Evolutionary conservation across 37 sponge, comb jelly and placozoan species (phyloP), one percentile per base, ranked within the genome.

Genomic region (Ephydatia muelleri): DNA sequence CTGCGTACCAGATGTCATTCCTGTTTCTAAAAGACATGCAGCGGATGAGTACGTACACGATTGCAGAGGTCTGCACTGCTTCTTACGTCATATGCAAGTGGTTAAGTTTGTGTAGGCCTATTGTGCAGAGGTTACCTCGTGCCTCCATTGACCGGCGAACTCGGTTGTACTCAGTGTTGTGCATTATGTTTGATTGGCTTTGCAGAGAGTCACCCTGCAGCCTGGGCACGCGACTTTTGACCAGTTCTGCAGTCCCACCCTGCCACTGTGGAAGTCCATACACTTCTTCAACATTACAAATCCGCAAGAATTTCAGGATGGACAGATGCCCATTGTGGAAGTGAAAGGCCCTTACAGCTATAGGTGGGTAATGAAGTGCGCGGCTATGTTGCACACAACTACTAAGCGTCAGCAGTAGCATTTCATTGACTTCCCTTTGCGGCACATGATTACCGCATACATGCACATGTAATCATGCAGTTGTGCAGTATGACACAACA

Each of bases 241-340:
- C 38, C 96, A 95, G 83, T 82, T 91, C 79, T 37, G 82, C 75
- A 47, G 79, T n/a, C 93, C 93, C 2, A 72, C 81, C 2, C 77
- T 92, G 2, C 86, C 81, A 21, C 49, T 95, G 40, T 95, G 91
- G 84, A 92, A 95, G 57, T 80, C 89, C 38, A 67, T 92, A 75
- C 92, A 95, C 82, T 88, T 95, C 77, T 95, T 90, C 82, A 95
- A 95, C 77, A 67, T 92, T n/a, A 95, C 96, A 49, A 95, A 95
- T 47, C 82, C 83, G 0, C 78, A 76, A 2, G 91, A 87, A 19
- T 88, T 94, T 82, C 78, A 57, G n/a, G 25, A 32, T 23, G 85
- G 84, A 34, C 38, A 76, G 23, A 57, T 28, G 32, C 95, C 95
- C 4, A 47, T 37, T 13, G 34, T 94, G 23, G 71, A 39, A 26